Percentiles rank a stretch among this genome's conserved stretches.
phyloP scores from a whole-genome alignment of 2,888 invertebrate species.

The Norana najaformis region DNA sequence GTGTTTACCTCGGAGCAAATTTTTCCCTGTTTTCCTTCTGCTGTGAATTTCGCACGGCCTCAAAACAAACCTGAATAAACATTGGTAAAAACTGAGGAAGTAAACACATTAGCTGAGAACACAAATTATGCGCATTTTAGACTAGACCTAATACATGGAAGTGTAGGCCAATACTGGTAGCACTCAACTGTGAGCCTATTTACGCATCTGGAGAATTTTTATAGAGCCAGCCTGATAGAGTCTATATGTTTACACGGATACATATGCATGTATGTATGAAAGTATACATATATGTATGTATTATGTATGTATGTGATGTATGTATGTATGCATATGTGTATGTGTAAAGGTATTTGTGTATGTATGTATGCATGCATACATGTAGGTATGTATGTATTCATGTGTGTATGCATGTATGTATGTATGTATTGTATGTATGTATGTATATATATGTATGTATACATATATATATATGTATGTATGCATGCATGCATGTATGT shows the following conservation, averaged over 20 bases:
- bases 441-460: neutral
- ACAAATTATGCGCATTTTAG: no score
- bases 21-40: no score
- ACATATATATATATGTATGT: neutral
- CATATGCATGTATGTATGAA: neutral
- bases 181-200: no score
- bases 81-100: no score
- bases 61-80: no score
- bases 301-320: neutral
- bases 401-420: neutral
- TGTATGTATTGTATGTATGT: neutral
- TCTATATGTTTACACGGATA: neutral
- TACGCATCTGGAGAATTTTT: no score
- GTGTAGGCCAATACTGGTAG: no score
- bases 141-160: no score
- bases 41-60: no score
- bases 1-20: no score
- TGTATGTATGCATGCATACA: neutral
- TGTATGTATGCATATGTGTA: neutral
- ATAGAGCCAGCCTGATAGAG: no score
- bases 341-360: neutral
- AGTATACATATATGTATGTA: neutral
- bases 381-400: neutral
- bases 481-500: neutral
- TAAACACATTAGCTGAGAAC: no score